Evolutionary conservation across 2,888 invertebrate genomes (phyloP).

Genomic region (Digitonthophagus gazella): DNA sequence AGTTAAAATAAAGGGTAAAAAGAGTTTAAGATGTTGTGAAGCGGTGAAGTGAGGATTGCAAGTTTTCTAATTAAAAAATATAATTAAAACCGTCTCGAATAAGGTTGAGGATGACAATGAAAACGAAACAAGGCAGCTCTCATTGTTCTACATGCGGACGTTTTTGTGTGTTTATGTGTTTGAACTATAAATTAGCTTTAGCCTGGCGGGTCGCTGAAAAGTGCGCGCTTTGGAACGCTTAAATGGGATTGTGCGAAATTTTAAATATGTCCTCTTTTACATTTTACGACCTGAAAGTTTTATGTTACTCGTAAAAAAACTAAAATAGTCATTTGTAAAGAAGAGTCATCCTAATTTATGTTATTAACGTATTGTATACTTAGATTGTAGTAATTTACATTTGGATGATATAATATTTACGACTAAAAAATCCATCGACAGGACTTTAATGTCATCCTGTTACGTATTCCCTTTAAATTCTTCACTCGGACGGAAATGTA

Average conservation of each 20-base stretch:
- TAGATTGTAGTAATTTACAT: no score
- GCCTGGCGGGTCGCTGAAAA: neutral
- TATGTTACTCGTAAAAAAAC: no score
- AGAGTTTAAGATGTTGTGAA: no score
- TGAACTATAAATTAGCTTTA: neutral
- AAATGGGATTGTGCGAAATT: neutral
- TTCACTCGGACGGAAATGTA: neutral
- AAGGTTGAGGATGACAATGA: neutral
- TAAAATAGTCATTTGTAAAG: no score
- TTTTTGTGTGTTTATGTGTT: neutral
- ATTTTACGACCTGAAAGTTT: neutral
- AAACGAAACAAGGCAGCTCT: neutral
- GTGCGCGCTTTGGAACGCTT: neutral
- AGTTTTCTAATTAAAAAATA: neutral
- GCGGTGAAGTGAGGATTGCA: neutral
- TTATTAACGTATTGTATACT: no score
- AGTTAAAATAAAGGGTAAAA: neutral
- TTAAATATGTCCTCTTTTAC: neutral
- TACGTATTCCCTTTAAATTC: neutral
- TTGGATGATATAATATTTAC: no score
- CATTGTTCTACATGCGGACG: neutral
- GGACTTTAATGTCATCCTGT: neutral
- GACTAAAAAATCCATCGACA: neutral
- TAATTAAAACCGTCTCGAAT: neutral
- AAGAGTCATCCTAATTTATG: no score